A percentile compares a stretch with the other conserved stretches of the same genome.
Evolutionary conservation across 2,797 vertebrate genomes (phyloP).

Genomic region (Sebastes hubbsi): DNA sequence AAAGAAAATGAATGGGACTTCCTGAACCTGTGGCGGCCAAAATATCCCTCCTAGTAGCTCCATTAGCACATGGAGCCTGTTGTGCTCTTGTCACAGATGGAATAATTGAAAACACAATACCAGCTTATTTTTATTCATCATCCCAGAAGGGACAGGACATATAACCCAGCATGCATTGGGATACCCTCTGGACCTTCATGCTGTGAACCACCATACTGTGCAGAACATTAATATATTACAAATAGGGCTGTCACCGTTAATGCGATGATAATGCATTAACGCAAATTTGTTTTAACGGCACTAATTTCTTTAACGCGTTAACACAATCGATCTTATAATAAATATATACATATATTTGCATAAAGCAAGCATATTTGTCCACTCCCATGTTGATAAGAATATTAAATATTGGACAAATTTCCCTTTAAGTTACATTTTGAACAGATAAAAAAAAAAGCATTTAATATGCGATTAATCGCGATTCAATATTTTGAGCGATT

Average conservation of each 20-base stretch:
- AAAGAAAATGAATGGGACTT: neutral
- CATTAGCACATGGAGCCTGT: neutral
- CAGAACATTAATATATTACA: slow-evolving; percentile 18
- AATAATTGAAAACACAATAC: neutral
- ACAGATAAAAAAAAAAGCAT: too few relatives aligned
- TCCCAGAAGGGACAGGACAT: slow-evolving; percentile 1
- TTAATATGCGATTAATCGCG: too few relatives aligned
- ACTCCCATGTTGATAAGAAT: too few relatives aligned
- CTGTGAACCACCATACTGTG: neutral
- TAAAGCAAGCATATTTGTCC: too few relatives aligned
- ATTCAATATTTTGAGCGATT: too few relatives aligned
- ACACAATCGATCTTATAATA: too few relatives aligned
- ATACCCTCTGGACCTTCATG: slow-evolving; percentile 21
- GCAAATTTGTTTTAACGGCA: too few relatives aligned
- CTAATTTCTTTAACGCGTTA: too few relatives aligned
- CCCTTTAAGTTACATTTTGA: too few relatives aligned
- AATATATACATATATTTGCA: too few relatives aligned
- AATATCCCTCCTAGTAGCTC: neutral
- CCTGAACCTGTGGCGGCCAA: neutral
- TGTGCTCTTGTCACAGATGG: neutral
- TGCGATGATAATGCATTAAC: too few relatives aligned
- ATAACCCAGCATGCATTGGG: slow-evolving; percentile 31
- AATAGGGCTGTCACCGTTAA: neutral
- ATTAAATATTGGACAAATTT: too few relatives aligned
- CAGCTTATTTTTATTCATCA: slow-evolving; percentile 24